phyloP scores from a whole-genome alignment of 1,140 invertebrate genomes.

The Epicauta chinensis region DNA sequence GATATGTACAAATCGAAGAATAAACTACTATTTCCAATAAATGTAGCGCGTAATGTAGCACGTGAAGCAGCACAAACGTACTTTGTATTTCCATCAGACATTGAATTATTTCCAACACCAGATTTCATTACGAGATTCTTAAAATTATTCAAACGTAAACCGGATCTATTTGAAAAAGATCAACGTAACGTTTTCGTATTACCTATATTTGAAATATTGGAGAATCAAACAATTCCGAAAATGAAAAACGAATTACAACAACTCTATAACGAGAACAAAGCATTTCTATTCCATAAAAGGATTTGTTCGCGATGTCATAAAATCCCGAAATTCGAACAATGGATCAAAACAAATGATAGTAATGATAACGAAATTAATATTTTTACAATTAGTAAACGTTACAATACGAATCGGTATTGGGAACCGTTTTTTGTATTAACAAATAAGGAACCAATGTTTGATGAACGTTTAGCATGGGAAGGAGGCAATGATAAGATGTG shows the following conservation, averaged over 20 bases:
- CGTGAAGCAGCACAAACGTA: conserved; percentile 33
- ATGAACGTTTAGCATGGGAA: conserved; percentile 55
- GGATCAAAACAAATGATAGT: conserved; percentile 30
- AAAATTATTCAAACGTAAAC: conserved; percentile 26
- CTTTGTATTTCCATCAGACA: conserved; percentile 48
- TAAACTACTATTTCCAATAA: conserved; percentile 43
- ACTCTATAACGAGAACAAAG: conserved; percentile 40
- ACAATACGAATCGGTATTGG: conserved; percentile 46
- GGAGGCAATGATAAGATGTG: conserved; percentile 56
- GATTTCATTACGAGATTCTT: conserved; percentile 37
- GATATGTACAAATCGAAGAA: conserved; percentile 14
- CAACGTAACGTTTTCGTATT: conserved; percentile 38
- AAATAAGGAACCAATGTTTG: conserved; percentile 52
- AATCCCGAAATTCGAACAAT: conserved; percentile 43
- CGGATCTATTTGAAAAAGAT: background rate
- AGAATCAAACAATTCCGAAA: conserved; percentile 30
- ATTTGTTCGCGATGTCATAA: conserved; percentile 52
- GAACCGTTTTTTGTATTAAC: conserved; percentile 58
- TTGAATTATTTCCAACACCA: conserved; percentile 44
- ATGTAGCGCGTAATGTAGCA: conserved; percentile 44
- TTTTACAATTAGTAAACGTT: conserved; percentile 39
- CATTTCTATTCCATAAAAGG: conserved; percentile 50
- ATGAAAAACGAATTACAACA: conserved; percentile 42
- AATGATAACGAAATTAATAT: conserved; percentile 9
- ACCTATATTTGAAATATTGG: conserved; percentile 48